Evolutionary conservation across 2,888 invertebrate genomes (phyloP), one percentile per base, ranked within the genome.

Genomic region (Dioctria linearis): DNA sequence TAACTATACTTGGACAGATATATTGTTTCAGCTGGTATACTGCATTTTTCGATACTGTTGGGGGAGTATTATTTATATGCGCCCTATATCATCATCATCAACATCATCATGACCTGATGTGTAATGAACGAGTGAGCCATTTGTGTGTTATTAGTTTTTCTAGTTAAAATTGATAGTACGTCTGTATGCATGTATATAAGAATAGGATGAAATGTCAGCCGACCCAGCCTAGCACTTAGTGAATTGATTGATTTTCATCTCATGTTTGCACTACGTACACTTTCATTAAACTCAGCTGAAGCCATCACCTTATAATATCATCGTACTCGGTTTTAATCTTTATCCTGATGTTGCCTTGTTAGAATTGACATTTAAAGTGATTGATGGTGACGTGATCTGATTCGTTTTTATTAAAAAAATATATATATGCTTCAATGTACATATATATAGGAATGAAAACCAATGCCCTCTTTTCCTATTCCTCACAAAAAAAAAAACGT

Each of bases 1-100:
- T 57, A 57, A 69, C 57, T 42, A 11, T n/a, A 54, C 73, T 63
- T 61, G 37, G 63, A 25, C 25, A 25, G 25, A 75, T 46, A 46
- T 76, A 42, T 76, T 76, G 76, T 13, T 76, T 76, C 76, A 76
- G 76, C 76, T 76, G 76, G 61, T 76, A 25, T 25, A 46, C 49
- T 59, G 42, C 37, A 61, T 13, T 54, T 42, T 42, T 57, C 9
- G 39, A 73, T 25, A 25, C 25, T 25, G 13, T 25, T 73, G 73
- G 57, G 73, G 73, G 73, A 73, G 73, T 71, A 51, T 43, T 42
- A 57, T n/a, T 40, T 37, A 40, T 66, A 25, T 59, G 25, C 42
- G 37, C 57, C 25, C 25, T 25, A 25, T 25, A 25, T 25, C 25
- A 25, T 25, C 25, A 25, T 25, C 25, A 25, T 25, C 25, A 25